Evolutionary conservation across 1,140 invertebrate genomes (phyloP), one percentile per base, ranked within the genome.

Genomic region (Drosophila trapezifrons): DNA sequence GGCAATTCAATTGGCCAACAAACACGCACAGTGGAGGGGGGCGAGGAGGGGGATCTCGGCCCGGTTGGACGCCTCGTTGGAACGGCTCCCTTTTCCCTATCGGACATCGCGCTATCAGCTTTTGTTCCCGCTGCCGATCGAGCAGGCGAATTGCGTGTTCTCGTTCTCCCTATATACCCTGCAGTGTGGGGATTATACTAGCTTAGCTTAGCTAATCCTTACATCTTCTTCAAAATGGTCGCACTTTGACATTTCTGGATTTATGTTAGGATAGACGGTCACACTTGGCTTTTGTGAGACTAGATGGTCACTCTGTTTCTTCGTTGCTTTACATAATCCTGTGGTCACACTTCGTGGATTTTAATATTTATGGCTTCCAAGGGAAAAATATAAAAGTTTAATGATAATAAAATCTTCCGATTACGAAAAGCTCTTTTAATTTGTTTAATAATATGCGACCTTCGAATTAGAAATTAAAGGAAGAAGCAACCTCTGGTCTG

Each of bases 1-100:
- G 76, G 76, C 76, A 66, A 73, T 78, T 78, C 66, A 78, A 78
- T 78, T 71, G 54, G 65, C 57, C 57, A 58, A 59, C 63, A 56
- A 67, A 59, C 75, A 77, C 74, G 75, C 75, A 78, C 71, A 20
- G 10, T 9, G 43, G 32, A 25, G 13, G 22, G 43, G 25, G n/a
- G 4, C 12, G 13, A n/a, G n/a, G 2, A 15, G 13, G 10, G 22
- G 59, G 25, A 66, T 69, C 65, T 66, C 15, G 65, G 46, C 65
- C 65, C 46, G 37, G 65, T 69, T 66, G 65, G 37, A 69, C 35
- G 40, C 62, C 72, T 69, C 13, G 52, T 76, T 72, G 25, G 18
- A 52, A 43, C 22, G 20, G 51, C 49, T 63, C 49, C 45, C 49
- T 70, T 62, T 73, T 58, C 47, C 49, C 58, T 66, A 63, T 56